Evolutionary conservation across 2,888 invertebrate genomes (phyloP).

Genomic region (Parnassius apollo): DNA sequence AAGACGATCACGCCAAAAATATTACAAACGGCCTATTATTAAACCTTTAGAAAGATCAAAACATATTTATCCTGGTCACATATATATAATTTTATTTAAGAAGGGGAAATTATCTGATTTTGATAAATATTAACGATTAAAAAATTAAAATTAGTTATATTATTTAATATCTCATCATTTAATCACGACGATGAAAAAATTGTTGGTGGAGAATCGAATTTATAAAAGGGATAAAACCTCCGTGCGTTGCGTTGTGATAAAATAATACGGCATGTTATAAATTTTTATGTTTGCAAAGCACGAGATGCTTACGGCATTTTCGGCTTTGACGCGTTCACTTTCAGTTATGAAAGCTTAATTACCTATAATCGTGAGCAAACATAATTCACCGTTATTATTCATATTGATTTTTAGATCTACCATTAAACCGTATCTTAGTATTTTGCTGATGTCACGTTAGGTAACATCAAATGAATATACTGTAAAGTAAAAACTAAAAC

Average conservation of each 20-base stretch:
- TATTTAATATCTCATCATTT: not conserved
- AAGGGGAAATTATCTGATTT: too few relatives aligned
- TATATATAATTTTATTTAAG: too few relatives aligned
- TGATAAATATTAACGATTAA: too few relatives aligned
- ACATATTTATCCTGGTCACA: too few relatives aligned
- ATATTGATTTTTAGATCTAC: slow-evolving; percentile 29
- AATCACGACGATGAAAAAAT: not conserved
- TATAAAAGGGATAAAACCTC: too few relatives aligned
- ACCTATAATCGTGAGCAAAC: slow-evolving; percentile 40
- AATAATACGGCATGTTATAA: slow-evolving; percentile 11
- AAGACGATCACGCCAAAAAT: too few relatives aligned
- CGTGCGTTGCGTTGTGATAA: not conserved
- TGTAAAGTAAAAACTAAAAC: too few relatives aligned
- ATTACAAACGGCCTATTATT: too few relatives aligned
- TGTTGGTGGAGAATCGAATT: too few relatives aligned
- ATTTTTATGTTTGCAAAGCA: slow-evolving; percentile 3
- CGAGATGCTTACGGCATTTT: not conserved
- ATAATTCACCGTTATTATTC: slow-evolving; percentile 36
- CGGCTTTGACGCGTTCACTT: slow-evolving; percentile 45
- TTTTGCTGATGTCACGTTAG: not conserved
- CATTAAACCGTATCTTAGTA: slow-evolving; percentile 10
- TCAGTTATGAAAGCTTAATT: slow-evolving; percentile 59
- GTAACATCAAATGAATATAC: not conserved
- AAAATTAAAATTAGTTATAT: too few relatives aligned
- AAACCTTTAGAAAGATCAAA: too few relatives aligned